Percentiles rank a stretch among this genome's conserved stretches.
Evolutionary conservation across 2,888 invertebrate species (phyloP).

Genomic region (Brenthis daphne): DNA sequence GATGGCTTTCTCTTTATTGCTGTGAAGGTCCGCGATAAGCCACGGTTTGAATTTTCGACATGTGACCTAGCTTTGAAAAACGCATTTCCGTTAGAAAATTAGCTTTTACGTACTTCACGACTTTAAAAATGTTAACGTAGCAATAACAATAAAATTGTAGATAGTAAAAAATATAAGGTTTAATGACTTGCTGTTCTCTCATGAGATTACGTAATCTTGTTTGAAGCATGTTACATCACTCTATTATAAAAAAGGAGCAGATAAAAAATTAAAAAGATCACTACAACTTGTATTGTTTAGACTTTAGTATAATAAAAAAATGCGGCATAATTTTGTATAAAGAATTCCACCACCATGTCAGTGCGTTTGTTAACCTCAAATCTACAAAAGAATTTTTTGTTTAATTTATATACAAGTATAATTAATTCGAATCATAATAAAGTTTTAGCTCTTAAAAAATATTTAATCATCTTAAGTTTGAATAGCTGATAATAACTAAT

Average conservation of each 20-base stretch:
- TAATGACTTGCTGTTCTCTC: slow-evolving; percentile 26
- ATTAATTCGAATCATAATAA: no score
- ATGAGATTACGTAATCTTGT: slow-evolving; percentile 25
- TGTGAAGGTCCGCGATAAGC: slow-evolving; percentile 22
- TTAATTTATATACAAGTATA: no score
- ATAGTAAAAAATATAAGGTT: slow-evolving; percentile 12
- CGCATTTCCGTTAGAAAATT: neutral
- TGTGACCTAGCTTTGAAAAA: slow-evolving; percentile 6
- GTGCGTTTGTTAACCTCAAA: no score
- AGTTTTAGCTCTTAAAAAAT: no score
- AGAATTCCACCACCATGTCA: no score
- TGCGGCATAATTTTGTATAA: no score
- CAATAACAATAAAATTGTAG: slow-evolving; percentile 9
- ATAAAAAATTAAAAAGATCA: no score
- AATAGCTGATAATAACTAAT: no score
- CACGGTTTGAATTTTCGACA: neutral
- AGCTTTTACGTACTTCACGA: neutral
- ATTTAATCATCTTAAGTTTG: no score
- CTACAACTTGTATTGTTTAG: no score
- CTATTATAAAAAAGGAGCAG: neutral
- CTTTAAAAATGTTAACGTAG: neutral
- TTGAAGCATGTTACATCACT: slow-evolving; percentile 16
- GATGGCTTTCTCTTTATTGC: slow-evolving; percentile 40
- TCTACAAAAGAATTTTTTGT: no score
- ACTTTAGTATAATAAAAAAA: no score